Evolutionary conservation across 1,140 invertebrate genomes (phyloP).

Genomic region (Thaumetopoea pityocampa): DNA sequence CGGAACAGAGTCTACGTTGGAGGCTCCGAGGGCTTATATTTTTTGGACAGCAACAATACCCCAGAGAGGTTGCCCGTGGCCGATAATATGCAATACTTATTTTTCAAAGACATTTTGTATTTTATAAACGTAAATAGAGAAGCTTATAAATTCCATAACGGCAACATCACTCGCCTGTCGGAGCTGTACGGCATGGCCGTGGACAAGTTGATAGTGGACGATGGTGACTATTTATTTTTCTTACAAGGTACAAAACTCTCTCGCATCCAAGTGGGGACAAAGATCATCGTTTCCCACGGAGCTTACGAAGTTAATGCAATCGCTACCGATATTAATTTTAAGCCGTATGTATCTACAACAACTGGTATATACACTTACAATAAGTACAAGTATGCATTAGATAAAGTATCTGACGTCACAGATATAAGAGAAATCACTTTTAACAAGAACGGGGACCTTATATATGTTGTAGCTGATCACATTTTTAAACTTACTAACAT

Average conservation of each 20-base stretch:
- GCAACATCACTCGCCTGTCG: slow-evolving; percentile 23
- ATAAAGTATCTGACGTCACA: slow-evolving; percentile 44
- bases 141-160: slow-evolving; percentile 48
- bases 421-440: slow-evolving; percentile 45
- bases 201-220: slow-evolving; percentile 47
- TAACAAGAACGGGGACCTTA: slow-evolving; percentile 40
- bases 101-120: slow-evolving; percentile 46
- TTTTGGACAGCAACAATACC: slow-evolving; percentile 40
- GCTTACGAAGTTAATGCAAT: slow-evolving; percentile 29
- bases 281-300: slow-evolving; percentile 45
- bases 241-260: slow-evolving; percentile 39
- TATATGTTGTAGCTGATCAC: slow-evolving; percentile 50
- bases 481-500: slow-evolving; percentile 45
- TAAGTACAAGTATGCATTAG: slow-evolving; percentile 57
- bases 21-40: slow-evolving; percentile 48
- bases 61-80: slow-evolving; percentile 44
- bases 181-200: slow-evolving; percentile 36
- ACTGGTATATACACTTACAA: slow-evolving; percentile 54
- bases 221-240: slow-evolving; percentile 57
- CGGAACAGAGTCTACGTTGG: slow-evolving; percentile 52
- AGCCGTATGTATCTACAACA: slow-evolving; percentile 37
- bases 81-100: slow-evolving; percentile 39
- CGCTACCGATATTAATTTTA: slow-evolving; percentile 41
- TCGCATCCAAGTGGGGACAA: slow-evolving; percentile 47
- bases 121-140: slow-evolving; percentile 37